Evolutionary conservation across 2,113 vertebrate species (phyloP).

Genomic region (Tursiops truncatus): DNA sequence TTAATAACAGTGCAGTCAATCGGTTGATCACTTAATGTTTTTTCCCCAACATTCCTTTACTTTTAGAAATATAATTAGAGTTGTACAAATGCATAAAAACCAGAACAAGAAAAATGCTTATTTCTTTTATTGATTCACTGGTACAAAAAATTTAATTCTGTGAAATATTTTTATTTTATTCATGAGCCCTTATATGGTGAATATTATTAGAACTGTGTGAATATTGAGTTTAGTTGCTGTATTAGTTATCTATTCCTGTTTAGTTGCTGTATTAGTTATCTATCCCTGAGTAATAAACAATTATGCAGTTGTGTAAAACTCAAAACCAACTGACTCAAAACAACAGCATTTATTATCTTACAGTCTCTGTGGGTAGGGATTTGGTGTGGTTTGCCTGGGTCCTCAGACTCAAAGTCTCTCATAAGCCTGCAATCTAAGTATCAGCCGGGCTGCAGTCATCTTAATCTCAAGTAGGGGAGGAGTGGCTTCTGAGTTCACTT

Average conservation of each 20-base stretch:
- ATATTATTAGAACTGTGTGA: neutral
- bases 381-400: neutral
- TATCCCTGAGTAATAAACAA: neutral
- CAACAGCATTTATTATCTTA: neutral
- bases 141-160: neutral
- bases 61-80: slow-evolving; percentile 37
- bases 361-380: neutral
- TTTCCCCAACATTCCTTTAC: neutral
- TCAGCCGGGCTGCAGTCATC: neutral
- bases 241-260: neutral
- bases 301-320: neutral
- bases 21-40: neutral
- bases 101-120: neutral
- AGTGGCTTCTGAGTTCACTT: neutral
- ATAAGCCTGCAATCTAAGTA: neutral
- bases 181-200: neutral
- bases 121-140: neutral
- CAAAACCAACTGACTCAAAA: neutral
- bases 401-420: neutral
- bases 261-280: neutral
- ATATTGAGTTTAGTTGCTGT: neutral
- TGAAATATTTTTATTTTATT: slow-evolving; percentile 35
- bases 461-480: neutral
- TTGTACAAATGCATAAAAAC: slow-evolving; percentile 1
- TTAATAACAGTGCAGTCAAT: neutral